Conservation (phyloP, 2,888 invertebrate species). For the Cynaeus angustus region DNA sequence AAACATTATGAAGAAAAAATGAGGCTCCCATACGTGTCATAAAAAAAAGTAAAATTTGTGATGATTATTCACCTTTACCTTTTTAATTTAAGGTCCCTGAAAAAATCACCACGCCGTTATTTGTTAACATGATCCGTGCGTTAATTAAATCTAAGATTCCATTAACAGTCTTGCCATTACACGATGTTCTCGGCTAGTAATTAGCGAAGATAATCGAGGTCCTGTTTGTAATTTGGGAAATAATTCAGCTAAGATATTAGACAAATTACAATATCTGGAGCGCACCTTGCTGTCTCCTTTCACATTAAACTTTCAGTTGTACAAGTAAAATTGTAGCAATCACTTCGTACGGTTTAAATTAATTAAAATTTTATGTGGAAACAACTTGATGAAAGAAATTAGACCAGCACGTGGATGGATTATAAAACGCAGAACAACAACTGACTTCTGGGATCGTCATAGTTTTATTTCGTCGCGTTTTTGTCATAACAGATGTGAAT, state of each 20-base stretch:
- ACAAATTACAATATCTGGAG: slow-evolving; percentile 41
- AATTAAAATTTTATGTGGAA: slow-evolving; percentile 34
- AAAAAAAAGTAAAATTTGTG: no score
- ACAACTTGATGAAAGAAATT: slow-evolving; percentile 30
- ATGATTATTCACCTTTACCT: no score
- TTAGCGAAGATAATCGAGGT: slow-evolving; percentile 48
- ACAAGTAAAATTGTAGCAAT: slow-evolving; percentile 6
- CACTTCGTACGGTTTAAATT: not conserved
- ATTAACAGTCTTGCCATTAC: slow-evolving; percentile 46
- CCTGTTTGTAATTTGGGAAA: slow-evolving; percentile 39
- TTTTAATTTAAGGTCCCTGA: no score
- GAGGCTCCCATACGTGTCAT: no score
- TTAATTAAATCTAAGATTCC: slow-evolving; percentile 47
- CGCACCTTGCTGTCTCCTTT: slow-evolving; percentile 2
- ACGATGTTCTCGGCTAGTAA: slow-evolving; percentile 39
- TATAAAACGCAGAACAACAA: slow-evolving; percentile 17
- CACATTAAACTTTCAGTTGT: slow-evolving; percentile 11
- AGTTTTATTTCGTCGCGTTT: slow-evolving; percentile 21
- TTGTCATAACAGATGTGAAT: slow-evolving; percentile 30
- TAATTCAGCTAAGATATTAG: slow-evolving; percentile 43
- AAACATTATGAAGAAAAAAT: no score
- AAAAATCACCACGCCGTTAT: not conserved
- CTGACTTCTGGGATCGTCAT: slow-evolving; percentile 15
- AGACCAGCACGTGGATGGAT: slow-evolving; percentile 15
- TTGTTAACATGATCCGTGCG: slow-evolving; percentile 32